These are phyloP conservation scores for Augiades crinisus DNA, from an alignment of 2,888 invertebrate genomes.

Conservation along the genomic window DNA sequence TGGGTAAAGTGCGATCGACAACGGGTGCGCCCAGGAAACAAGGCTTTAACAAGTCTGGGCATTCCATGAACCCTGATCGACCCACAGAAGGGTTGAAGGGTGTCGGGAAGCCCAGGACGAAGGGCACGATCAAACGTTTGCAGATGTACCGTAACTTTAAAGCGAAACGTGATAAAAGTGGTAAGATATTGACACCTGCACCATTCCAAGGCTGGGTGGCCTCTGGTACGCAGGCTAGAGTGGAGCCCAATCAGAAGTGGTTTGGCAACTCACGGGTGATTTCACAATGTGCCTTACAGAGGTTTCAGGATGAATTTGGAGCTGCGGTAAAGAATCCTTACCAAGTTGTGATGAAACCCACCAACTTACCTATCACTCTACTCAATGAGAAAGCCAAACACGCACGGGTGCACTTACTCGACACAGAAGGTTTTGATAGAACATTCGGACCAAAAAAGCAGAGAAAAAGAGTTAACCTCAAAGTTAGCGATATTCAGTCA, in stretches of 20 bases:
- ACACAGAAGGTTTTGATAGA: constrained; percentile 96
- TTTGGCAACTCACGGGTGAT: constrained; percentile 99
- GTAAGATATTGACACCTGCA: constrained; percentile 96
- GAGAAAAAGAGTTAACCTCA: constrained; percentile 93
- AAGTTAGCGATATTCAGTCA: constrained; percentile 88
- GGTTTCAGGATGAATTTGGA: constrained; percentile 96
- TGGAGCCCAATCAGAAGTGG: constrained; percentile 99
- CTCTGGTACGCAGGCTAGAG: constrained; percentile 94
- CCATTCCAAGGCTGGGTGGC: constrained; percentile 96
- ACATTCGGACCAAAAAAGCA: constrained; percentile 98
- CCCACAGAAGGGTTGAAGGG: constrained; percentile 89
- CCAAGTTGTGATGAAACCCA: constrained; percentile 98
- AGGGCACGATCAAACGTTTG: constrained; percentile 96
- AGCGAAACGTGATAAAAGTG: constrained; percentile 92
- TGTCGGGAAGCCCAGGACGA: constrained; percentile 92
- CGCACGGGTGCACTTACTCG: constrained; percentile 95
- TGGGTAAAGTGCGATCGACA: constrained; percentile 89
- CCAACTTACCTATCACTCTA: constrained; percentile 95
- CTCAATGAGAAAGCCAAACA: constrained; percentile 96
- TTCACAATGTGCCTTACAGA: constrained; percentile 93
- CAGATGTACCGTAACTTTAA: constrained; percentile 99
- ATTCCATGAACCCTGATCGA: constrained; percentile 98
- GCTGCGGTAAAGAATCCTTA: constrained; percentile 97
- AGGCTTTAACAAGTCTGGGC: constrained; percentile 92
- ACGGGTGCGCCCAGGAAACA: constrained; percentile 90